Evolutionary conservation across 2,113 vertebrate species (phyloP).

Genomic region (Prolemur simus): DNA sequence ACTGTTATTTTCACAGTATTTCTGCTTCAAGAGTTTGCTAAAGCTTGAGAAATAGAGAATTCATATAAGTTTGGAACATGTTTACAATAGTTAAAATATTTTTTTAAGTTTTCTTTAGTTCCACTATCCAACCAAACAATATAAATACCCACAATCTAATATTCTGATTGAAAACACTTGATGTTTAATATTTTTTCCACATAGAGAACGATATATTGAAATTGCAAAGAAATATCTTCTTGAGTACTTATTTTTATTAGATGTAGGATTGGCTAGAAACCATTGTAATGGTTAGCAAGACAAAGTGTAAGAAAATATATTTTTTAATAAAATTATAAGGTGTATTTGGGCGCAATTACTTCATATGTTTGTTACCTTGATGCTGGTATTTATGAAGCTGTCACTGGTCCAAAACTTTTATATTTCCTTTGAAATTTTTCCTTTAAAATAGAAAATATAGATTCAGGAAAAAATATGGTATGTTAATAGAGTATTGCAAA

Average conservation of each 20-base stretch:
- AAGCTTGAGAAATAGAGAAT: background rate
- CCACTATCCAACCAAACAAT: background rate
- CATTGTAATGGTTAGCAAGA: background rate
- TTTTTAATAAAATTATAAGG: background rate
- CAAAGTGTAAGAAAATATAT: background rate
- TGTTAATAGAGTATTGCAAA: background rate
- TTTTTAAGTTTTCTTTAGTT: background rate
- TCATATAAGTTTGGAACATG: background rate
- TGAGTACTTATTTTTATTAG: conserved; percentile 14
- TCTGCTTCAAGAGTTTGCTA: background rate
- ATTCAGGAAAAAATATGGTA: background rate
- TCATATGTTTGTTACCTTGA: background rate
- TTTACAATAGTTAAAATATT: background rate
- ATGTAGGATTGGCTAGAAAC: background rate
- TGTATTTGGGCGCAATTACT: background rate
- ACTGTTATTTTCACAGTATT: conserved; percentile 16
- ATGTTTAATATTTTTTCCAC: background rate
- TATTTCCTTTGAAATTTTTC: background rate
- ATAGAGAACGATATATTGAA: background rate
- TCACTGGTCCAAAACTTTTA: background rate
- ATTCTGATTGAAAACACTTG: background rate
- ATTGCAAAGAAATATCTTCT: background rate
- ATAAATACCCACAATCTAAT: background rate
- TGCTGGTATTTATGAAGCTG: background rate
- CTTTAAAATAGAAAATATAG: background rate